Evolutionary conservation across 2,113 vertebrate species (phyloP).

Genomic region (Eclectus roratus): DNA sequence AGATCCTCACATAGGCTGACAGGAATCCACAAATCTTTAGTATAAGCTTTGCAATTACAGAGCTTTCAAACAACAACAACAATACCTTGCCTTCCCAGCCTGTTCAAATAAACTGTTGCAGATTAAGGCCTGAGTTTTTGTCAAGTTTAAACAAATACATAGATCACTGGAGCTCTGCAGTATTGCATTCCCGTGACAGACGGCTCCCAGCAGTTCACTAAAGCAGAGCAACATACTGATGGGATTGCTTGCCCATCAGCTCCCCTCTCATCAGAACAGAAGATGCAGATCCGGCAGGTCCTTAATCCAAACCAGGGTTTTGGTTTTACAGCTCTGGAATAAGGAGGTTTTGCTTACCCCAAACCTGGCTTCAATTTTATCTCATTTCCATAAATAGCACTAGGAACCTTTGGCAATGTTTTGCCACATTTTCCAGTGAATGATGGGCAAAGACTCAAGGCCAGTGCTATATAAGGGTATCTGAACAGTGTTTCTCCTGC

Average conservation of each 20-base stretch:
- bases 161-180: neutral
- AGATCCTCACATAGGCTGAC: neutral
- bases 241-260: neutral
- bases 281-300: constrained; percentile 5
- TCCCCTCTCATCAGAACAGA: neutral
- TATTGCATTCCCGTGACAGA: neutral
- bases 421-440: constrained; percentile 40
- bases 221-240: fast-evolving
- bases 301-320: constrained; percentile 63
- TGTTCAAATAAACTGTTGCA: constrained; percentile 47
- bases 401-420: constrained; percentile 39
- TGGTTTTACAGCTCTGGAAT: constrained; percentile 16
- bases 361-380: constrained; percentile 70
- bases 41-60: neutral
- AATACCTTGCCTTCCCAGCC: neutral
- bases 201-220: neutral
- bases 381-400: constrained; percentile 65
- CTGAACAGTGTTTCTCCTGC: neutral
- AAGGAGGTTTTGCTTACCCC: constrained; percentile 47
- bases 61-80: constrained; percentile 8
- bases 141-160: neutral
- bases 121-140: constrained; percentile 40
- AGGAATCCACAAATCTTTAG: neutral
- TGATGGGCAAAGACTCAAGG: neutral
- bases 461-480: neutral